A percentile compares a stretch with the other conserved stretches of the same genome.
These are phyloP conservation scores for Sakesphorus luctuosus DNA, from an alignment of 2,113 vertebrate species.

Conservation along the genomic window DNA sequence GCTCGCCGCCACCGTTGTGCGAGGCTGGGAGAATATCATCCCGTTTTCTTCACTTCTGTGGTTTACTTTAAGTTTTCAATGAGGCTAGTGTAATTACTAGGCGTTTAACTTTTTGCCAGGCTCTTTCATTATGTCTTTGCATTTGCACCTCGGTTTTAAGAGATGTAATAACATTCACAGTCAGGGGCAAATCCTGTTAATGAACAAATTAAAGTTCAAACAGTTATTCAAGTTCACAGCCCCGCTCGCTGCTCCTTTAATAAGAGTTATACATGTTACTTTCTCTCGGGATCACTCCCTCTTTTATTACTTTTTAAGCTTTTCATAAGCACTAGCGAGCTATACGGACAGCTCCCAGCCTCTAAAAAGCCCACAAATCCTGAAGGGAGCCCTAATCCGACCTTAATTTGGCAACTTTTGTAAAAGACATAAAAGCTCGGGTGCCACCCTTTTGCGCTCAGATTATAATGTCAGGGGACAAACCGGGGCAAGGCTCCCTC, in stretches of 20 bases:
- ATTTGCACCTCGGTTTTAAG: conserved; percentile 78
- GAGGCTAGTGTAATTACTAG: conserved; percentile 77
- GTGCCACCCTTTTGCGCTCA: conserved; percentile 67
- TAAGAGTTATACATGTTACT: conserved; percentile 84
- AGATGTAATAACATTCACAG: conserved; percentile 85
- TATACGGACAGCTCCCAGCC: conserved; percentile 68
- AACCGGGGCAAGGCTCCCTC: not conserved
- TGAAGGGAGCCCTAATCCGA: conserved; percentile 76
- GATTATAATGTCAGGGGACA: conserved; percentile 5
- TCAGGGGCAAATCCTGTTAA: conserved; percentile 88
- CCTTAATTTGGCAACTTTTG: conserved; percentile 84
- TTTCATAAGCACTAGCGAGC: conserved; percentile 74
- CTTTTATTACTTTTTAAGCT: conserved; percentile 85
- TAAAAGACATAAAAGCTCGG: conserved; percentile 77
- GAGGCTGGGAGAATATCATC: not conserved
- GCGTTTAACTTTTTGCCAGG: conserved; percentile 85
- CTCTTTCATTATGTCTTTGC: conserved; percentile 77
- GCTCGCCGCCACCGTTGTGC: not conserved
- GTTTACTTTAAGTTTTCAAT: conserved; percentile 68
- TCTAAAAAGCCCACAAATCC: conserved; percentile 68
- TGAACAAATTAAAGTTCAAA: conserved; percentile 90
- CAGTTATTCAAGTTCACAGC: conserved; percentile 85
- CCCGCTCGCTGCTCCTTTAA: conserved; percentile 78
- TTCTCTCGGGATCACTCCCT: conserved; percentile 71
- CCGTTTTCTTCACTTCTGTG: conserved; percentile 16